Evolutionary conservation across 2,888 invertebrate species (phyloP), one percentile per base, ranked within the genome.

Genomic region (Drosophila buzzatii): DNA sequence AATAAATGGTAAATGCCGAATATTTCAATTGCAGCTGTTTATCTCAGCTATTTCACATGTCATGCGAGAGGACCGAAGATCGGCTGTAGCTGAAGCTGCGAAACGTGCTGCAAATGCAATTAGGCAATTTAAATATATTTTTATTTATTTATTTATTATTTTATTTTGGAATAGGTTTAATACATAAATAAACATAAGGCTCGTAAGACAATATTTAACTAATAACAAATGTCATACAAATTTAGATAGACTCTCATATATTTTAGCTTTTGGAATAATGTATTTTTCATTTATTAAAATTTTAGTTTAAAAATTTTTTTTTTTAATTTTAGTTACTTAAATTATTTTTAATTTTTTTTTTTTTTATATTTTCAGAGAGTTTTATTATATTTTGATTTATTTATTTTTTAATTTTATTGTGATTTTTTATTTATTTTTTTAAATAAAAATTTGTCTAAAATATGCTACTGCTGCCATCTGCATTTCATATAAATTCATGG

Each of bases 21-120:
- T 39, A 47, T 39, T 49, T 49, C 18, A 12, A 2, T 10, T 14
- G 51, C 49, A 42, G 53, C 47, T 63, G 60, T 18, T 70, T 70
- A 74, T 74, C 60, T 27, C 7, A 31, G 70, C 23, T 45, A 37
- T 27, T 49, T 23, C 23, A 12, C 16, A 31, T 31, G 42, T 23
- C 47, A 41, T 55, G 42, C 37, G 9, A 41, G 62, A 61, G 66
- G 63, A 62, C 41, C 16, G 20, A 1, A 18, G 18, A 31, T 57
- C 44, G 20, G 31, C 56, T 42, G 4, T 1, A 3, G 44, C 33
- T 33, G 33, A 44, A 57, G 57, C 44, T 57, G 27, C 5, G 31
- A 39, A 61, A 70, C 71, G 71, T 70, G 71, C 71, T 23, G 41
- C 57, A 20, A 9, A 4, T 20, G 35, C 57, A 35, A 23, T 45